Percentiles rank a stretch among this genome's conserved stretches.
phyloP scores from a whole-genome alignment of 2,797 vertebrate genomes.

The Schizopygopsis malacanthus region DNA sequence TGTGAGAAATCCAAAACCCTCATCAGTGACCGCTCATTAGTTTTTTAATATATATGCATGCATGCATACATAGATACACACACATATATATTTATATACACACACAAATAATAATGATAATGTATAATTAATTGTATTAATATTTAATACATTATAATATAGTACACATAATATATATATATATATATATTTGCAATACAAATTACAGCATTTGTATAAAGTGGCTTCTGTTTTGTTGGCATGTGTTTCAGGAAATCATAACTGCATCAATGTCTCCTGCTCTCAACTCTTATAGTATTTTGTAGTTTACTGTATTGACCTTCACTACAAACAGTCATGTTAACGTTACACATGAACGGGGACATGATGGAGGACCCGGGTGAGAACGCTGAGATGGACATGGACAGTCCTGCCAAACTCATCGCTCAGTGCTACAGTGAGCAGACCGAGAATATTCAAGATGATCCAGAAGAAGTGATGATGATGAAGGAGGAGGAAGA shows the following conservation, averaged over 20 bases:
- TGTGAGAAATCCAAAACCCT: not conserved
- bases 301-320: constrained; percentile 7
- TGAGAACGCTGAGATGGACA: constrained; percentile 89
- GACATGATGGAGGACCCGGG: constrained; percentile 78
- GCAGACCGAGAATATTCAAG: constrained; percentile 88
- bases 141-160: no score
- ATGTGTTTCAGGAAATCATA: constrained; percentile 45
- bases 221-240: not conserved
- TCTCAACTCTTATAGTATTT: not conserved
- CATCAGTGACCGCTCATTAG: not conserved
- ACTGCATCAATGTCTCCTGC: constrained; percentile 48
- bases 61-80: no score
- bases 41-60: no score
- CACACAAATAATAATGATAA: no score
- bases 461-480: constrained; percentile 86
- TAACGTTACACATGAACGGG: constrained; percentile 91
- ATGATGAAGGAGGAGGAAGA: constrained; percentile 87
- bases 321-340: constrained; percentile 77
- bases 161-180: not conserved
- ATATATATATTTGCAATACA: not conserved
- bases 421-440: constrained; percentile 77
- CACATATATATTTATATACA: no score
- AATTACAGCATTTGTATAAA: not conserved
- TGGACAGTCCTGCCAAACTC: constrained; percentile 89
- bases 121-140: no score